Conservation (phyloP, 2,888 invertebrate species). For the Mythimna vitellina region DNA sequence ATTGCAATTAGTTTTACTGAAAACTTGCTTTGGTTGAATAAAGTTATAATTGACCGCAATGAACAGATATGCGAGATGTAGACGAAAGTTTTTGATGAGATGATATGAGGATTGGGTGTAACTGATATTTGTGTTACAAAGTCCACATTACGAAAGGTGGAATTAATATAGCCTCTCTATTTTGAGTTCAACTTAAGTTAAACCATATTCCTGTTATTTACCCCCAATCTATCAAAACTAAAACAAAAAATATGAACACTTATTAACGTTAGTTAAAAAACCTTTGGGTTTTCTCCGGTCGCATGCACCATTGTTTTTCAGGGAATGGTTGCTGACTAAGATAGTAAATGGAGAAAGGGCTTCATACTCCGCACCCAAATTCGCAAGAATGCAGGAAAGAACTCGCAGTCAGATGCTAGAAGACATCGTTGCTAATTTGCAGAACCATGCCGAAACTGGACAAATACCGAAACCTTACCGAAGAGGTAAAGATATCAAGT, state of each 20-base stretch:
- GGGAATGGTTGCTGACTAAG: slow-evolving; percentile 97
- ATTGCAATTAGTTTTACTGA: slow-evolving; percentile 42
- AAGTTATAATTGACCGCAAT: slow-evolving; percentile 51
- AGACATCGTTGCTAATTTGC: slow-evolving; percentile 97
- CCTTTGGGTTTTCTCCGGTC: slow-evolving; percentile 27
- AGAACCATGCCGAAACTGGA: slow-evolving; percentile 98
- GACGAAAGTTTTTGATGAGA: slow-evolving; percentile 39
- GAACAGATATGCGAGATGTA: slow-evolving; percentile 25
- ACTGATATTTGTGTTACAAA: slow-evolving; percentile 32
- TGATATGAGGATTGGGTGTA: slow-evolving; percentile 20
- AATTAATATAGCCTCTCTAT: slow-evolving; percentile 2
- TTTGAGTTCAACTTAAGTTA: not conserved
- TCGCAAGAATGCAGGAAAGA: slow-evolving; percentile 98
- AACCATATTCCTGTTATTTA: not conserved
- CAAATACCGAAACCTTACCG: slow-evolving; percentile 98
- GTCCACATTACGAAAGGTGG: slow-evolving; percentile 8
- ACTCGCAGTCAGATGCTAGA: slow-evolving; percentile 98
- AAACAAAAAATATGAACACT: not conserved
- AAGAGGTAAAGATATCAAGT: slow-evolving; percentile 88
- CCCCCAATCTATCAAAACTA: not conserved
- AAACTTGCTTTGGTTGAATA: slow-evolving; percentile 32
- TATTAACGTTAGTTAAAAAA: slow-evolving; percentile 21
- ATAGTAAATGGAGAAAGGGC: slow-evolving; percentile 98
- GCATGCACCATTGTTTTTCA: slow-evolving; percentile 66
- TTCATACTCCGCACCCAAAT: slow-evolving; percentile 98